Base-by-base conservation (phyloP, 2,797 vertebrate species). In the Valencia hispanica region DNA sequence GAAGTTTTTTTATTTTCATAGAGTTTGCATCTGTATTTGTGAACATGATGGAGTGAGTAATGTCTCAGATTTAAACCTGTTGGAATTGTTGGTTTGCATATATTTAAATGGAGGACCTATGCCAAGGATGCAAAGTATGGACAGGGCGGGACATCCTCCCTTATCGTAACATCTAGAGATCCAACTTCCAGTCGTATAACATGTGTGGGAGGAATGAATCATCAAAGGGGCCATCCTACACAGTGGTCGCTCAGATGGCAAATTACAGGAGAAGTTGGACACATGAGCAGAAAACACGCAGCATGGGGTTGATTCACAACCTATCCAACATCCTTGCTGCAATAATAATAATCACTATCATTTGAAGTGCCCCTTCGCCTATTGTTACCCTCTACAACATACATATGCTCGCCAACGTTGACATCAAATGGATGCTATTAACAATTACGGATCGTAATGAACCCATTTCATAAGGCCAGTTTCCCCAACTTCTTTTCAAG, bases 381-480 rank as follows among this genome's bases (percentile, higher is more conserved):
- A 94, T 96, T 94, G 94, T 95, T 95, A 90, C 85, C 78, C 74
- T 88, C 89, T 79, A 73, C 76, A 63, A 89, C 86, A 91, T 86
- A 79, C 9, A 30, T 77, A 86, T 88, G 85, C 89, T 84, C 53
- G 79, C 85, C 61, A 79, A 87, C 84, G 80, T 86, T 70, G 61
- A 95, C 94, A 94, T 95, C 95, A 96, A 95, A 95, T 89, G n/a
- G 88, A 93, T 90, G 90, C 92, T 94, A 94, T 92, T 93, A 94
- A 91, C 89, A 90, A 93, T 92, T 80, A 87, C 84, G 81, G 81
- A 93, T 94, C 88, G 32, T 87, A 94, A 91, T 83, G 82, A 90
- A 90, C 78, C 86, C 75, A 74, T 86, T 91, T 84, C 86, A 86
- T 90, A 86, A 91, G 80, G 78, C 88, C 81, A 88, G 94, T 95